Evolutionary conservation across 2,113 vertebrate species (phyloP).

Genomic region (Arvicanthis niloticus): DNA sequence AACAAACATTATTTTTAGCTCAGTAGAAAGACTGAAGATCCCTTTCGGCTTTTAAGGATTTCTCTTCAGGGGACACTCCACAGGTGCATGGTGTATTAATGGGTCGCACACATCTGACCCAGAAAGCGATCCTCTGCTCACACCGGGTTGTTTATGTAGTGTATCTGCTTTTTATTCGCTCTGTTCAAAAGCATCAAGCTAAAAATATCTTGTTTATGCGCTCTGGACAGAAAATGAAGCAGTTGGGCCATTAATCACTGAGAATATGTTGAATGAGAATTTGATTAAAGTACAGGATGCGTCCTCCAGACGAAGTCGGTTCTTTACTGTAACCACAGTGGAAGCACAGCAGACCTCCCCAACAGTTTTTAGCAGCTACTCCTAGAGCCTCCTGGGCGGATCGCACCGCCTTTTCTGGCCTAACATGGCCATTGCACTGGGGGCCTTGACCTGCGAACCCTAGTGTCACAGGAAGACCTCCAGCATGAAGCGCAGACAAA

Average conservation of each 20-base stretch:
- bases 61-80: not conserved
- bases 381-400: not conserved
- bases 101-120: not conserved
- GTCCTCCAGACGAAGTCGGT: not conserved
- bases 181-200: conserved; percentile 50
- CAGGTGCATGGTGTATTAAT: not conserved
- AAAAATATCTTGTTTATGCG: conserved; percentile 67
- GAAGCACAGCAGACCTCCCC: not conserved
- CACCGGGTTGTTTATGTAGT: not conserved
- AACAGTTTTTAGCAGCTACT: not conserved
- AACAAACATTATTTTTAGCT: not conserved
- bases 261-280: conserved; percentile 68
- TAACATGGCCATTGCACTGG: not conserved
- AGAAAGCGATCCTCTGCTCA: not conserved
- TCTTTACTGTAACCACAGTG: conserved; percentile 50
- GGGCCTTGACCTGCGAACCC: not conserved
- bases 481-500: not conserved
- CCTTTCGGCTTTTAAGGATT: not conserved
- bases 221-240: conserved; percentile 56
- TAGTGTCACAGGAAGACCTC: not conserved
- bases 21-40: not conserved
- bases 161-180: conserved; percentile 45
- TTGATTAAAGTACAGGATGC: conserved; percentile 71
- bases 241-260: conserved; percentile 65
- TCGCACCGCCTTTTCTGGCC: not conserved